These are phyloP conservation scores for Coelogynopora nodosa DNA, from an alignment of 2,888 invertebrate species.

Conservation along the genomic window DNA sequence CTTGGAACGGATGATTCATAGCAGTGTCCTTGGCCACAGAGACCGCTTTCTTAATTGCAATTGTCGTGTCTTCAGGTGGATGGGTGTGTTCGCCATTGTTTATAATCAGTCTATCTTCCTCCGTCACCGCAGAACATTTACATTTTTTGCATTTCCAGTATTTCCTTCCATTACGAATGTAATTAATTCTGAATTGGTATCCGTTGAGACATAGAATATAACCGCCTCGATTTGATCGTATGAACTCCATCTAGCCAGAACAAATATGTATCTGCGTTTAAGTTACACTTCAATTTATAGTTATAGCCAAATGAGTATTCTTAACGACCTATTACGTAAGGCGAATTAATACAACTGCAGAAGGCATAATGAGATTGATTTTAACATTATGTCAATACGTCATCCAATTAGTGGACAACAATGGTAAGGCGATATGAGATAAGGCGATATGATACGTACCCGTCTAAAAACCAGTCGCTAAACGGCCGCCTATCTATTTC, in stretches of 20 bases:
- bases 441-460: constrained; percentile 31
- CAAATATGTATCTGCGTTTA: constrained; percentile 25
- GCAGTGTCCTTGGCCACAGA: constrained; percentile 31
- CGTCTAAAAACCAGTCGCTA: no score
- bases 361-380: constrained; percentile 28
- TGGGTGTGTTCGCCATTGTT: constrained; percentile 29
- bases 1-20: constrained; percentile 19
- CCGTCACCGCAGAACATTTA: constrained; percentile 31
- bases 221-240: neutral
- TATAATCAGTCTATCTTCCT: constrained; percentile 22
- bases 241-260: constrained; percentile 2
- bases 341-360: constrained; percentile 24
- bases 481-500: no score
- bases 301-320: constrained; percentile 24
- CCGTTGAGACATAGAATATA: constrained; percentile 24
- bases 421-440: constrained; percentile 32
- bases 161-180: constrained; percentile 27
- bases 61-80: constrained; percentile 31
- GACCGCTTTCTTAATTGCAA: constrained; percentile 31
- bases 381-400: constrained; percentile 28
- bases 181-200: constrained; percentile 24
- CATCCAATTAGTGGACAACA: constrained; percentile 29
- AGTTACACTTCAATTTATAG: constrained; percentile 31
- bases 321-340: constrained; percentile 29
- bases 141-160: constrained; percentile 29